A percentile compares a stretch with the other conserved stretches of the same genome.
Conservation (phyloP, 1,140 invertebrate species). For the Cylas formicarius region DNA sequence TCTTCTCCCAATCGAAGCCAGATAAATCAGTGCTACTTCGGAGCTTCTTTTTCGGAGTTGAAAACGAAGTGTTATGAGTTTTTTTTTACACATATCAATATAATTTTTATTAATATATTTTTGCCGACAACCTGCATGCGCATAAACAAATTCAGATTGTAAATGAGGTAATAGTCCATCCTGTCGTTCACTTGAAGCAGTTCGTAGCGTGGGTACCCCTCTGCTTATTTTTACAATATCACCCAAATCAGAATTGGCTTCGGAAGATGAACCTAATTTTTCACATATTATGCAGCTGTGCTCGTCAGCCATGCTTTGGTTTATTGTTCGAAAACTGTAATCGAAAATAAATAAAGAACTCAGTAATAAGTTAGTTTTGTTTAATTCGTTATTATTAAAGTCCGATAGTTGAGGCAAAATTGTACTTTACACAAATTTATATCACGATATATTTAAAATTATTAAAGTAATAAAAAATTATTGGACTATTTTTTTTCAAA, state of each 20-base stretch:
- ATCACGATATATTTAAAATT: no score
- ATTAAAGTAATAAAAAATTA: no score
- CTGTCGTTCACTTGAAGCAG: slow-evolving; percentile 10
- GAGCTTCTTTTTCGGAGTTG: slow-evolving; percentile 5
- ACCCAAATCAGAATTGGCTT: slow-evolving; percentile 9
- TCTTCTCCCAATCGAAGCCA: slow-evolving; percentile 8
- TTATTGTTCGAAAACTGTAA: slow-evolving; percentile 7
- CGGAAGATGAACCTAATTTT: slow-evolving; percentile 10
- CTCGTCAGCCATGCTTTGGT: slow-evolving; percentile 4
- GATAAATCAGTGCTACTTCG: not conserved
- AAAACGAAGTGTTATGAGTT: no score
- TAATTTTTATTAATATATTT: slow-evolving; percentile 13
- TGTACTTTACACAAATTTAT: no score
- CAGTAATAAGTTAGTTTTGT: slow-evolving; percentile 1
- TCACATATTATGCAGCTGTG: slow-evolving; percentile 11
- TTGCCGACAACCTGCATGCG: slow-evolving; percentile 8
- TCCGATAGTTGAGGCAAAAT: no score
- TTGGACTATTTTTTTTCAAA: no score
- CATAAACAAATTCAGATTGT: slow-evolving; percentile 11
- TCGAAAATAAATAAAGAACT: not conserved
- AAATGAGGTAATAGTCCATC: slow-evolving; percentile 10
- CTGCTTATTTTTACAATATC: slow-evolving; percentile 12
- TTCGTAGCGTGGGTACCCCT: slow-evolving; percentile 5
- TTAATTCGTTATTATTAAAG: not conserved
- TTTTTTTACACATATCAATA: not conserved